phyloP scores from a whole-genome alignment of 2,797 vertebrate species.

The Galagoides demidoff region DNA sequence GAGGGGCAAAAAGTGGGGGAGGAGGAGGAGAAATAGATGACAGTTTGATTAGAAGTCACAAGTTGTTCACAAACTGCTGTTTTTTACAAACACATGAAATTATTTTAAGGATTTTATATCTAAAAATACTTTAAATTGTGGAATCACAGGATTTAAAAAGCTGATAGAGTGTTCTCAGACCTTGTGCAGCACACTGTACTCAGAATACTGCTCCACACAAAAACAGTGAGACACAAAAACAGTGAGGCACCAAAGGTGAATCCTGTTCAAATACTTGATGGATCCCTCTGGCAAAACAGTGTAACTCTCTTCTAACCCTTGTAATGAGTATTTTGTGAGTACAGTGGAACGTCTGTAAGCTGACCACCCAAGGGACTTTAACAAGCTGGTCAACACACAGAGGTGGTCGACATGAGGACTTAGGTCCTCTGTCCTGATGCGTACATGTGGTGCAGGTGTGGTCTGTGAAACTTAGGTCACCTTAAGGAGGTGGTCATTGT shows the following conservation, averaged over 20 bases:
- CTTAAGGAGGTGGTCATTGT: too few species aligned
- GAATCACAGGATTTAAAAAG: background rate
- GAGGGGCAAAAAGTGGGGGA: rapidly evolving
- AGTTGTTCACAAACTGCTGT: background rate
- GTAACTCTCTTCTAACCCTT: background rate
- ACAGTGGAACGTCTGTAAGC: too few species aligned
- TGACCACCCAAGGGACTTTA: too few species aligned
- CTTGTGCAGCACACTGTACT: background rate
- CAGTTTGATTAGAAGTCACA: background rate
- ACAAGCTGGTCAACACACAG: too few species aligned
- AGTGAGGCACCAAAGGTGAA: background rate
- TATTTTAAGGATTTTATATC: background rate
- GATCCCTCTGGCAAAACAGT: background rate
- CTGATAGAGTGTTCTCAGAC: background rate
- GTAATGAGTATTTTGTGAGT: background rate
- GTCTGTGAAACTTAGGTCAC: too few species aligned
- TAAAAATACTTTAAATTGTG: background rate
- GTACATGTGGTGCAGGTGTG: too few species aligned
- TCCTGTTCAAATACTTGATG: background rate
- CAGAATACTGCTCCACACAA: background rate
- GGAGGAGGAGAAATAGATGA: background rate
- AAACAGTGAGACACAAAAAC: background rate
- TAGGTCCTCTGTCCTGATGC: too few species aligned
- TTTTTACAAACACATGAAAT: background rate
- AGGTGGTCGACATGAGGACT: too few species aligned